A percentile compares a stretch with the other conserved stretches of the same genome.
These are phyloP conservation scores for Macrocentrus cingulum DNA, from an alignment of 1,140 invertebrate species.

Conservation along the genomic window DNA sequence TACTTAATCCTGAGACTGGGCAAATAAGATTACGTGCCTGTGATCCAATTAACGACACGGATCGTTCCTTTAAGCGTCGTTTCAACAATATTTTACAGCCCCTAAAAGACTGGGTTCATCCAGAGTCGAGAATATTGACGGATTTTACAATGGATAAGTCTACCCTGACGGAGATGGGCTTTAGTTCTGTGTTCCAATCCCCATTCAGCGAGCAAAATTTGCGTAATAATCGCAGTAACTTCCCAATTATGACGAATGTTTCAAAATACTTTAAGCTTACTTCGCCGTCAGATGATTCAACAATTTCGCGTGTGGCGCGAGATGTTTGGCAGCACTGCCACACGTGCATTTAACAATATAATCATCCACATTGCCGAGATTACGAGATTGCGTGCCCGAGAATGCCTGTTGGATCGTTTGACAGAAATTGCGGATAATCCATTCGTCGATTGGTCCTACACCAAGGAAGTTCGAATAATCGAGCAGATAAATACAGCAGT, in stretches of 20 bases:
- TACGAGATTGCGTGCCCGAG: slow-evolving; percentile 60
- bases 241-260: slow-evolving; percentile 87
- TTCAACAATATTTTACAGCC: slow-evolving; percentile 76
- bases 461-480: slow-evolving; percentile 39
- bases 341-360: slow-evolving; percentile 80
- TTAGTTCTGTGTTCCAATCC: slow-evolving; percentile 71
- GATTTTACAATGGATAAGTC: slow-evolving; percentile 82
- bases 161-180: slow-evolving; percentile 75
- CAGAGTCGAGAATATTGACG: slow-evolving; percentile 74
- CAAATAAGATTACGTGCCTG: slow-evolving; percentile 77
- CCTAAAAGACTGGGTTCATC: slow-evolving; percentile 74
- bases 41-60: slow-evolving; percentile 74
- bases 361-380: slow-evolving; percentile 77
- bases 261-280: slow-evolving; percentile 80
- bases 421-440: slow-evolving; percentile 74
- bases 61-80: slow-evolving; percentile 74
- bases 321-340: slow-evolving; percentile 72
- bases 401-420: slow-evolving; percentile 61
- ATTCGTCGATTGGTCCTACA: slow-evolving; percentile 76
- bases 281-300: slow-evolving; percentile 83
- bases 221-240: slow-evolving; percentile 66
- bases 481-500: background rate
- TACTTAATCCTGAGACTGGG: slow-evolving; percentile 75
- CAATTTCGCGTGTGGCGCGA: slow-evolving; percentile 83
- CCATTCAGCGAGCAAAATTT: slow-evolving; percentile 63